phyloP scores from a whole-genome alignment of 2,888 invertebrate genomes.

The Pegoplata infirma region DNA sequence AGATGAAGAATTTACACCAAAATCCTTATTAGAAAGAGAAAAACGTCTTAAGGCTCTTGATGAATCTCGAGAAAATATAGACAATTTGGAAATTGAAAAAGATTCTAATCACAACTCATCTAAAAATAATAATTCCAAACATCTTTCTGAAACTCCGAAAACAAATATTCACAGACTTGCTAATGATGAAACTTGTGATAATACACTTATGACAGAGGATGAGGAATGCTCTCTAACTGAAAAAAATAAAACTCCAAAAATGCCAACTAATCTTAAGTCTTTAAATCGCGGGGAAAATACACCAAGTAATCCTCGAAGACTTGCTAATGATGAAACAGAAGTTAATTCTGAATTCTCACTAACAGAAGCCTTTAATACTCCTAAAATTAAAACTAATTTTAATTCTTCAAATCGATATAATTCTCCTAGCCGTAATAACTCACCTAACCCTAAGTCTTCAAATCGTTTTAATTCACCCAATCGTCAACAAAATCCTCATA shows the following conservation, averaged over 20 bases:
- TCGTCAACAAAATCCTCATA: not conserved
- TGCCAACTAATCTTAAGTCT: not conserved
- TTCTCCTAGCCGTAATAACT: not conserved
- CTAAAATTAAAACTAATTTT: not conserved
- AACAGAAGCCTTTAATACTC: constrained; percentile 1
- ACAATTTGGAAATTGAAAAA: not conserved
- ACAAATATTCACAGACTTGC: constrained; percentile 5
- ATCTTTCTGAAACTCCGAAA: constrained; percentile 34
- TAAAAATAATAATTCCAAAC: too few species aligned
- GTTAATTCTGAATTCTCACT: constrained; percentile 27
- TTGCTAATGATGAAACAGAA: constrained; percentile 42
- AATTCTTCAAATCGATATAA: not conserved
- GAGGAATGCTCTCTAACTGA: not conserved
- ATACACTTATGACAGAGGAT: constrained; percentile 8
- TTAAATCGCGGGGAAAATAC: not conserved
- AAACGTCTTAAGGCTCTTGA: constrained; percentile 9
- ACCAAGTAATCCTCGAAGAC: not conserved
- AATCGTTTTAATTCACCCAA: not conserved
- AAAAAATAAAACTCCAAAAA: not conserved
- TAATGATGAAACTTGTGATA: constrained; percentile 41
- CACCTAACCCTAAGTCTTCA: not conserved
- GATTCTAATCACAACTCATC: too few species aligned
- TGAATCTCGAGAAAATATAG: not conserved
- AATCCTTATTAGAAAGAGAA: constrained; percentile 19
- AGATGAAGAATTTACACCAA: constrained; percentile 20